Base-by-base conservation (phyloP, 2,113 vertebrate species). In the Smithornis capensis region DNA sequence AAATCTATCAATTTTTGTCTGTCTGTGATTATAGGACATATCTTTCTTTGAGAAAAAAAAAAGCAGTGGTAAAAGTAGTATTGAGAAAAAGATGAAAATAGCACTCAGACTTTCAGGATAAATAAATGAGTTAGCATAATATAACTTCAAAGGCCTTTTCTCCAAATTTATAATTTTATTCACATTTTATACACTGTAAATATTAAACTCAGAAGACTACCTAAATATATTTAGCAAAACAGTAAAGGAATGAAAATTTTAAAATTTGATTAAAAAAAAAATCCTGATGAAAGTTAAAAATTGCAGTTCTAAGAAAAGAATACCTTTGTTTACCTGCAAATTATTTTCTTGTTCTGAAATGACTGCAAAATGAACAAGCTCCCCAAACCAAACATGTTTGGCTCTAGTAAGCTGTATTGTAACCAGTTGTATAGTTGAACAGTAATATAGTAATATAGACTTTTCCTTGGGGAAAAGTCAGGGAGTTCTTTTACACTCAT, bases 401-500 rank as follows among this genome's bases (percentile, higher is more conserved):
- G 8, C 49, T 74, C 40, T n/a, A n/a, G n/a, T n/a, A n/a, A n/a
- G n/a, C n/a, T n/a, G n/a, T n/a, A n/a, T n/a, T n/a, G n/a, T n/a
- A n/a, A n/a, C n/a, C n/a, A n/a, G n/a, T n/a, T n/a, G n/a, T n/a
- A n/a, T n/a, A n/a, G n/a, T n/a, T n/a, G n/a, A n/a, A n/a, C n/a
- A n/a, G n/a, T n/a, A n/a, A n/a, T n/a, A n/a, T n/a, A n/a, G n/a
- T n/a, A n/a, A n/a, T n/a, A n/a, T n/a, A n/a, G n/a, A n/a, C n/a
- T n/a, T n/a, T n/a, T n/a, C 6, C 5, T 38, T 13, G 22, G 9
- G 35, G 35, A 73, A 73, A 77, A 44, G 40, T 67, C 45, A 60
- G 31, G 37, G 17, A 14, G 24, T 21, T 90, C 28, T 28, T 3
- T 45, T 62, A 33, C 25, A 52, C 9, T 35, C 0, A 0, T 25